Evolutionary conservation across 2,888 invertebrate species (phyloP).

Genomic region (Pyrrhosoma nymphula): DNA sequence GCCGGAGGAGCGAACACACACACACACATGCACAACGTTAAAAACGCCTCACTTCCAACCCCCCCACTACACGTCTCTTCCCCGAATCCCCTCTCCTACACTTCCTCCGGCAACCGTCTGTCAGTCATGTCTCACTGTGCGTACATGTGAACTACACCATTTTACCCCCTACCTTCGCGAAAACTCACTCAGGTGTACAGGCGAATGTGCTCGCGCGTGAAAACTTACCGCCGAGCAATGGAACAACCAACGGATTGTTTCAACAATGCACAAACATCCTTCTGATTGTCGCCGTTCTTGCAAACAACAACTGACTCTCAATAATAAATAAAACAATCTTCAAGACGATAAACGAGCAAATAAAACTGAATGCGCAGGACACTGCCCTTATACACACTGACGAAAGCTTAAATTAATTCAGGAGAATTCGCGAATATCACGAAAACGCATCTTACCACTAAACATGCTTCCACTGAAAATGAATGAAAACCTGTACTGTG

Average conservation of each 20-base stretch:
- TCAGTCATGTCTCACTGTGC: background rate
- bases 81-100: slow-evolving; percentile 26
- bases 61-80: background rate
- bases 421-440: background rate
- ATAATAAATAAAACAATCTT: slow-evolving; percentile 20
- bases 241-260: background rate
- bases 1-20: background rate
- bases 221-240: background rate
- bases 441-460: background rate
- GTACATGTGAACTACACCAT: background rate
- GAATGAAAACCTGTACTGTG: background rate
- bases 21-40: slow-evolving; percentile 31
- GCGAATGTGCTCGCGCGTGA: background rate
- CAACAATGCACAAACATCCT: background rate
- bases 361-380: background rate
- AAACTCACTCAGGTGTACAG: background rate
- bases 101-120: slow-evolving; percentile 16
- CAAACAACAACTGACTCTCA: background rate
- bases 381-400: background rate
- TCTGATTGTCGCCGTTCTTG: background rate
- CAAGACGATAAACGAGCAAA: background rate
- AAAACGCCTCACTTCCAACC: slow-evolving; percentile 39
- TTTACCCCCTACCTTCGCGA: background rate
- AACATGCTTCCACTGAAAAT: background rate
- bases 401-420: background rate